Percentiles rank a stretch among this genome's conserved stretches.
phyloP scores from a whole-genome alignment of 2,888 invertebrate species.

The Ceratothoa steindachneri region DNA sequence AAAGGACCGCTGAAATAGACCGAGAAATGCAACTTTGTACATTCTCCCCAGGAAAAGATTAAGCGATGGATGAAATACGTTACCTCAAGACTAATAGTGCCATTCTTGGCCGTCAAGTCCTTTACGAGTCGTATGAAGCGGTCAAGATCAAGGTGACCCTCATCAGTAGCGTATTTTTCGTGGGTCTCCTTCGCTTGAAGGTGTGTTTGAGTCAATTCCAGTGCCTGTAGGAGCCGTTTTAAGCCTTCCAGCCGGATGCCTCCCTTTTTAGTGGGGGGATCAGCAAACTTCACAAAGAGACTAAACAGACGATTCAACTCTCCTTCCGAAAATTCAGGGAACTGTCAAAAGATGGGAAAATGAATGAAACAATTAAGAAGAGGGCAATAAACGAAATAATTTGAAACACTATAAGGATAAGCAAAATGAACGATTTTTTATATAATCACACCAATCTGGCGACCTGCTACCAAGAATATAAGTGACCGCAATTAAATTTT shows the following conservation, averaged over 20 bases:
- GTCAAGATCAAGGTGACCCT: slow-evolving; percentile 33
- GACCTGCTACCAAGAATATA: too few relatives aligned
- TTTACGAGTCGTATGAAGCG: slow-evolving; percentile 45
- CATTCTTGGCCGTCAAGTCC: slow-evolving; percentile 37
- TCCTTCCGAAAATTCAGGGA: slow-evolving; percentile 40
- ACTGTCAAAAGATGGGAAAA: slow-evolving; percentile 25
- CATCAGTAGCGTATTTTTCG: slow-evolving; percentile 37
- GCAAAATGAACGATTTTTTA: too few relatives aligned
- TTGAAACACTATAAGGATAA: too few relatives aligned
- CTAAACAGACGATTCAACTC: slow-evolving; percentile 37
- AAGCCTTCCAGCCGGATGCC: slow-evolving; percentile 34
- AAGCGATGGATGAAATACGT: too few relatives aligned
- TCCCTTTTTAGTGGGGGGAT: slow-evolving; percentile 35
- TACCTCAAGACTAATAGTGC: slow-evolving; percentile 43
- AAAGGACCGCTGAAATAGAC: too few relatives aligned
- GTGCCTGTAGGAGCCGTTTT: slow-evolving; percentile 38
- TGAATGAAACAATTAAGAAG: too few relatives aligned
- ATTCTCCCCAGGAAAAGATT: too few relatives aligned
- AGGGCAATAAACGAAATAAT: too few relatives aligned
- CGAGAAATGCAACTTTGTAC: too few relatives aligned
- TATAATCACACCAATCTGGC: too few relatives aligned
- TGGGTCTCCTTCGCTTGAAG: slow-evolving; percentile 42
- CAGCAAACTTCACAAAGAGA: slow-evolving; percentile 39
- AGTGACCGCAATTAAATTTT: too few relatives aligned
- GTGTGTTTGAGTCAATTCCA: slow-evolving; percentile 42